phyloP scores from a whole-genome alignment of 2,888 invertebrate species.

The Zele albiditarsus region DNA sequence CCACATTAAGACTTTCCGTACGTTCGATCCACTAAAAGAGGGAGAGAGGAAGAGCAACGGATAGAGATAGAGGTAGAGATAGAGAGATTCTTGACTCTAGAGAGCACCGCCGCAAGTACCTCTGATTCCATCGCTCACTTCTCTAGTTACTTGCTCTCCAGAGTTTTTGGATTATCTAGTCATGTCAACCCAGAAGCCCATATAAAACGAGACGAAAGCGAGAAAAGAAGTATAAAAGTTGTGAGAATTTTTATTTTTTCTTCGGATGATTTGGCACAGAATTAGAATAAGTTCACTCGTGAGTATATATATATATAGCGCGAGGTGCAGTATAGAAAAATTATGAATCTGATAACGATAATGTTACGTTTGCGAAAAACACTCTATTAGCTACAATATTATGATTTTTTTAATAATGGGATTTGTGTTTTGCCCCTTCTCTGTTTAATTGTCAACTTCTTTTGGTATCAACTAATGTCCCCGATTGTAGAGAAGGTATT shows the following conservation, averaged over 20 bases:
- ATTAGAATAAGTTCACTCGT: conserved; percentile 3
- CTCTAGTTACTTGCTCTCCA: neutral
- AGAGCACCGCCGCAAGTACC: neutral
- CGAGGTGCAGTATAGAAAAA: conserved; percentile 9
- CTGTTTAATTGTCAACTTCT: too few species aligned
- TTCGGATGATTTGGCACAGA: neutral
- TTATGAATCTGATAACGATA: too few species aligned
- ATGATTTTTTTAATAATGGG: too few species aligned
- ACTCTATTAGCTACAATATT: too few species aligned
- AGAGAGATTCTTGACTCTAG: neutral
- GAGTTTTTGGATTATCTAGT: conserved; percentile 18
- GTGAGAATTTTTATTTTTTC: neutral
- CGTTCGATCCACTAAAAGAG: conserved; percentile 42
- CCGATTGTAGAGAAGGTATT: too few species aligned
- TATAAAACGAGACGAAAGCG: neutral
- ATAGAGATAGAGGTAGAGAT: conserved; percentile 18
- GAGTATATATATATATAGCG: conserved; percentile 32
- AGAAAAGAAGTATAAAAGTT: conserved; percentile 14
- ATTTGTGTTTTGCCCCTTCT: too few species aligned
- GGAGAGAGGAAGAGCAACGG: conserved; percentile 19
- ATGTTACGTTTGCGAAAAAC: too few species aligned
- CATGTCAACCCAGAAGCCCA: neutral
- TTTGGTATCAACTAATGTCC: too few species aligned
- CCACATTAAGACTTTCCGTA: conserved; percentile 51
- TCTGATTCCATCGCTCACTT: conserved; percentile 1